phyloP scores from a whole-genome alignment of 2,113 vertebrate species.

The Bothrops jararaca region DNA sequence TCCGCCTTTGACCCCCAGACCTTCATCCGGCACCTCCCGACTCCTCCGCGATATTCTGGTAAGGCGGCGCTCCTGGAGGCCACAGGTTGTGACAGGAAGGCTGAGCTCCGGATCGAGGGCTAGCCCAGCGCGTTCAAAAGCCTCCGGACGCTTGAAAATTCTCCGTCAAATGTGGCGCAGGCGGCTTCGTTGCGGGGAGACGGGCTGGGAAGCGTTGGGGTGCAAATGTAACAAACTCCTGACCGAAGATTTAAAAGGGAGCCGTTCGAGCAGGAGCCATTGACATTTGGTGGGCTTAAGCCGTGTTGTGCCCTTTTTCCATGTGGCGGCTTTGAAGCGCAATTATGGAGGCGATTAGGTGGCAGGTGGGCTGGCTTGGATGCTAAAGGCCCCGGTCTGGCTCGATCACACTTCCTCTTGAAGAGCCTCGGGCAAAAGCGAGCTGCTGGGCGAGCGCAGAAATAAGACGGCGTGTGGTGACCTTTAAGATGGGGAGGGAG shows the following conservation, averaged over 20 bases:
- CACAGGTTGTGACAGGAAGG: neutral
- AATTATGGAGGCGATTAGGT: neutral
- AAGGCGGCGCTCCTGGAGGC: slow-evolving; percentile 59
- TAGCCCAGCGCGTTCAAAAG: neutral
- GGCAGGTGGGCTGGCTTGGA: neutral
- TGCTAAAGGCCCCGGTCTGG: neutral
- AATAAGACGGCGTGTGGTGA: neutral
- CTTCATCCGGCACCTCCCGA: slow-evolving; percentile 89
- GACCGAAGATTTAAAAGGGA: neutral
- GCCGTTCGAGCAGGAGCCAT: neutral
- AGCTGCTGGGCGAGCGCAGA: neutral
- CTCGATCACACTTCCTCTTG: neutral
- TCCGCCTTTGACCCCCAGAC: slow-evolving; percentile 90
- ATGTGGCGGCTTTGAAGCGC: too few relatives aligned
- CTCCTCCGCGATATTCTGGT: slow-evolving; percentile 89
- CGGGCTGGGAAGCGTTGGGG: neutral
- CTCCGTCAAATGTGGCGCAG: neutral
- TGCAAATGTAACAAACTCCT: neutral
- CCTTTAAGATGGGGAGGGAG: neutral
- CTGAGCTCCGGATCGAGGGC: neutral
- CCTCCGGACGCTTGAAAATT: neutral
- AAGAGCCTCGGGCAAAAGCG: neutral
- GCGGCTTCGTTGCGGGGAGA: neutral
- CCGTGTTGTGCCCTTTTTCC: neutral
- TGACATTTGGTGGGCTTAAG: neutral